phyloP scores from a whole-genome alignment of 2,888 invertebrate genomes.

The Lumbricus terrestris region DNA sequence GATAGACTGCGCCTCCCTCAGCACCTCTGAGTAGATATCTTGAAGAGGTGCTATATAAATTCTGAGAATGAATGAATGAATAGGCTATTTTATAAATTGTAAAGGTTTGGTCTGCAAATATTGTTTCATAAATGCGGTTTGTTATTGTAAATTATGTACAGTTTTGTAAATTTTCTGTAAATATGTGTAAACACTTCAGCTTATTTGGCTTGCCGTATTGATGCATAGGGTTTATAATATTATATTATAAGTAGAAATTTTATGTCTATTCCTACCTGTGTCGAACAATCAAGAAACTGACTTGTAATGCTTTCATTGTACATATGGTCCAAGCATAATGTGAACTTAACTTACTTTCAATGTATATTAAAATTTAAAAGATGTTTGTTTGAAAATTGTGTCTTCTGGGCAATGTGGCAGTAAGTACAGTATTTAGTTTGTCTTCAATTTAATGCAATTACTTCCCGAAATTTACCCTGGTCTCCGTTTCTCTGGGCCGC shows the following conservation, averaged over 20 bases:
- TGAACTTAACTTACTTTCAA: not conserved
- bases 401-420: not conserved
- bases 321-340: not conserved
- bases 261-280: not conserved
- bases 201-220: not conserved
- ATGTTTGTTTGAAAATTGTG: not conserved
- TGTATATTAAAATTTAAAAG: not conserved
- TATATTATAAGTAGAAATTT: not conserved
- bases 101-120: not conserved
- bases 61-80: no score
- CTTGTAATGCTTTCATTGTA: not conserved
- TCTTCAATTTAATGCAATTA: no score
- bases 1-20: no score
- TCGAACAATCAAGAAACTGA: not conserved
- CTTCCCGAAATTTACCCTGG: no score
- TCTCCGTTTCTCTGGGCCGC: no score
- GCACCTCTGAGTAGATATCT: no score
- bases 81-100: not conserved
- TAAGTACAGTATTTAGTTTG: no score
- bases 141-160: not conserved
- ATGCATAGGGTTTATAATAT: no score
- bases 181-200: not conserved
- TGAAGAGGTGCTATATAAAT: no score
- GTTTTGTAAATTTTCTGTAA: not conserved
- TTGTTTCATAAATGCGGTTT: not conserved